phyloP scores from a whole-genome alignment of 2,888 invertebrate genomes.

The Dolichomitus sp. region DNA sequence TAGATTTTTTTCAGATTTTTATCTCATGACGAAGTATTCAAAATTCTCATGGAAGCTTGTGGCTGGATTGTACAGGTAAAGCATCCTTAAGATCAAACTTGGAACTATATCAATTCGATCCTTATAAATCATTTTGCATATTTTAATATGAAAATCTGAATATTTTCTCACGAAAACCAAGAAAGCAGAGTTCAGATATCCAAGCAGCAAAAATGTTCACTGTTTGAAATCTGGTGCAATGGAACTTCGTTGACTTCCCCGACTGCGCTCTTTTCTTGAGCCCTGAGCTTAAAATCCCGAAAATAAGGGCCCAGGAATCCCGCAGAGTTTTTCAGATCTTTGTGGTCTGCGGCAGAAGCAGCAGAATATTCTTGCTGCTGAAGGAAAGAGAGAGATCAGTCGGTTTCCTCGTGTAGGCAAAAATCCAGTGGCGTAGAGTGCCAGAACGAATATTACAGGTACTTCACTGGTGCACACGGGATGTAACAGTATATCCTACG shows the following conservation, averaged over 20 bases:
- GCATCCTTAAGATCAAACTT: no score
- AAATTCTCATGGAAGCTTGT: no score
- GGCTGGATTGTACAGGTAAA: no score
- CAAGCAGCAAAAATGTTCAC: neutral
- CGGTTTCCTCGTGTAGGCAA: constrained; percentile 26
- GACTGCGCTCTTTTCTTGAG: neutral
- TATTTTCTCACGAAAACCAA: neutral
- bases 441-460: constrained; percentile 43
- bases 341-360: neutral
- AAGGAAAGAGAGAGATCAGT: neutral
- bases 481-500: constrained; percentile 31
- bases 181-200: neutral
- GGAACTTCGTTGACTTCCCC: neutral
- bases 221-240: neutral
- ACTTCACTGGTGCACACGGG: constrained; percentile 23
- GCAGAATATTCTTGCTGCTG: constrained; percentile 7
- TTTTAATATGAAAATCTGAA: no score
- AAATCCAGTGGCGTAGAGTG: constrained; percentile 43
- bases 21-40: no score
- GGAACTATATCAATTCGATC: no score
- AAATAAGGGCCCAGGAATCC: constrained; percentile 25
- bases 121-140: no score
- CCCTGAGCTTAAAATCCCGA: neutral
- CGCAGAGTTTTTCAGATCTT: constrained; percentile 20
- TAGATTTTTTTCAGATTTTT: no score